Evolutionary conservation across 2,113 vertebrate genomes (phyloP).

Genomic region (Nansenia antarctica): DNA sequence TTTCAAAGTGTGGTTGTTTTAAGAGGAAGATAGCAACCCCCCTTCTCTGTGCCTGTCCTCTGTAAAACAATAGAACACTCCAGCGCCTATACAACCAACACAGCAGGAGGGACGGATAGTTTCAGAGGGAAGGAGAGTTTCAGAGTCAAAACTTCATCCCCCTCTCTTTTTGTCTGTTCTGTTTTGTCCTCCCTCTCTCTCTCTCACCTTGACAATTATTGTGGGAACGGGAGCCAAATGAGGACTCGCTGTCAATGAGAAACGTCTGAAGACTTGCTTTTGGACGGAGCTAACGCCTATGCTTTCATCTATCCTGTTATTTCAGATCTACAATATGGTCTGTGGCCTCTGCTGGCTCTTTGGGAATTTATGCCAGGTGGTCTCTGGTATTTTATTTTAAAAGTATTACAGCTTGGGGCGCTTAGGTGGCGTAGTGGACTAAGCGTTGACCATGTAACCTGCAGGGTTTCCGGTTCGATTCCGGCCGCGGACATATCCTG

Average conservation of each 20-base stretch:
- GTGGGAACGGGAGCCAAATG: slow-evolving; percentile 52
- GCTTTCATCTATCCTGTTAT: no score
- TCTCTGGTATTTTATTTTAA: no score
- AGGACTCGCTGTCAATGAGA: slow-evolving; percentile 2
- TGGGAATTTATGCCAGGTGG: no score
- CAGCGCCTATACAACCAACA: slow-evolving; percentile 36
- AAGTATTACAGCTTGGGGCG: no score
- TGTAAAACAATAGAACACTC: slow-evolving; percentile 62
- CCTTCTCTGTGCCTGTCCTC: slow-evolving; percentile 51
- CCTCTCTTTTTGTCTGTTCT: slow-evolving; percentile 28
- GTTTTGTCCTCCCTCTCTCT: background rate
- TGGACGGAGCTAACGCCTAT: no score
- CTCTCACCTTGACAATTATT: slow-evolving; percentile 10
- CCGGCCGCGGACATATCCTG: no score
- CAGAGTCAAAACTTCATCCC: slow-evolving; percentile 54
- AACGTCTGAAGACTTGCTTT: no score
- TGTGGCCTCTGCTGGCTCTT: no score
- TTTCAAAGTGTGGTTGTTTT: slow-evolving; percentile 52
- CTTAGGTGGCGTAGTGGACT: no score
- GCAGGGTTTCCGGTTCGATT: no score
- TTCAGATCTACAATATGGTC: no score
- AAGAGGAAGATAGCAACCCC: slow-evolving; percentile 43
- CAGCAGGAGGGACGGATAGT: slow-evolving; percentile 34
- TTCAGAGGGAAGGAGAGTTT: slow-evolving; percentile 44
- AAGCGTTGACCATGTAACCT: no score